Conservation (phyloP, 2,888 invertebrate genomes). For the Calliphora vomitoria region DNA sequence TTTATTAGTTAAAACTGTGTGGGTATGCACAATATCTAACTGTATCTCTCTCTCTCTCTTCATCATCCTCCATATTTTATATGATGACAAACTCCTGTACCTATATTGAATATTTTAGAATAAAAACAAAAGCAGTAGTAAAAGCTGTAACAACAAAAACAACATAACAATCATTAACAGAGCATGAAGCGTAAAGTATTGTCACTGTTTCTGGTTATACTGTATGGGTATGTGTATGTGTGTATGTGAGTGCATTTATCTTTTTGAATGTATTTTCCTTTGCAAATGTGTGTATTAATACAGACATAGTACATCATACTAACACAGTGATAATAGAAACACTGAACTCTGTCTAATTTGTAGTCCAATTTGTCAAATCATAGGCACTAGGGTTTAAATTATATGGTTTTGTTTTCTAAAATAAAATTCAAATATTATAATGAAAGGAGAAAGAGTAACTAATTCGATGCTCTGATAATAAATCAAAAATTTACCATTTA, state of each 20-base stretch:
- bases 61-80: not conserved
- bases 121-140: constrained; percentile 27
- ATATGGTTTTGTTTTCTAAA: too few relatives aligned
- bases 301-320: not conserved
- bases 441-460: too few relatives aligned
- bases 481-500: too few relatives aligned
- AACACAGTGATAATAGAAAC: constrained; percentile 6
- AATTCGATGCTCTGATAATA: too few relatives aligned
- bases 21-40: constrained; percentile 2
- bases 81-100: constrained; percentile 11
- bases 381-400: not conserved
- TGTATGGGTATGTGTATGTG: not conserved
- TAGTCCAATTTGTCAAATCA: not conserved
- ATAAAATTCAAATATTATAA: too few relatives aligned
- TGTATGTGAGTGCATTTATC: not conserved
- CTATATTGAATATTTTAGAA: constrained; percentile 16
- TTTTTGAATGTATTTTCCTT: constrained; percentile 13
- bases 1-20: not conserved
- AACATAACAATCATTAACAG: constrained; percentile 72
- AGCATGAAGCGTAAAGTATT: constrained; percentile 72
- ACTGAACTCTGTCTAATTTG: not conserved
- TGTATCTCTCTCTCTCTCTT: not conserved
- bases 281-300: not conserved
- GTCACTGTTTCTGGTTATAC: constrained; percentile 47
- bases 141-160: constrained; percentile 42